A percentile compares a stretch with the other conserved stretches of the same genome.
phyloP scores from a whole-genome alignment of 2,113 vertebrate species.

The Xenopus borealis region DNA sequence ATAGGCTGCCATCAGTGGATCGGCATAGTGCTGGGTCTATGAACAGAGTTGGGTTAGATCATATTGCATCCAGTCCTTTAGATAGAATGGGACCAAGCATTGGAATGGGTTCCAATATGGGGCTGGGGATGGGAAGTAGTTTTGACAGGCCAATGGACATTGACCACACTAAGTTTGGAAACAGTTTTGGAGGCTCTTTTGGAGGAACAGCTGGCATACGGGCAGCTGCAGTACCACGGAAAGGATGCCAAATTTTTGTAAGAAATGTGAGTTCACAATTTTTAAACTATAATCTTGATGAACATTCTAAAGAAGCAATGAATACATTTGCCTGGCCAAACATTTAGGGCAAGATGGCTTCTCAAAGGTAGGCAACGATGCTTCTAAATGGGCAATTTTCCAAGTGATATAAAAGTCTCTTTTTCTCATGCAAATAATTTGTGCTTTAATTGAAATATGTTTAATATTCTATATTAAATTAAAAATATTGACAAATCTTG shows the following conservation, averaged over 20 bases:
- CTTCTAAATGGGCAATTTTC: too few species aligned
- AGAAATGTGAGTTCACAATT: constrained; percentile 81
- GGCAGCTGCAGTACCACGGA: constrained; percentile 68
- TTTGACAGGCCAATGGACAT: constrained; percentile 86
- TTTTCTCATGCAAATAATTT: too few species aligned
- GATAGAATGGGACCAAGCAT: constrained; percentile 86
- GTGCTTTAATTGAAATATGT: too few species aligned
- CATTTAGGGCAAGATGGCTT: too few species aligned
- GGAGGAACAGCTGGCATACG: constrained; percentile 72
- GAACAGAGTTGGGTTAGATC: constrained; percentile 84
- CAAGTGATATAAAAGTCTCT: too few species aligned
- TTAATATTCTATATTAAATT: too few species aligned
- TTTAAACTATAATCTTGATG: neutral
- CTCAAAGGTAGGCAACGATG: too few species aligned
- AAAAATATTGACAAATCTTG: too few species aligned
- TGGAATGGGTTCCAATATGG: constrained; percentile 81
- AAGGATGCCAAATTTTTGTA: constrained; percentile 97
- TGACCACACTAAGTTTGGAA: constrained; percentile 87
- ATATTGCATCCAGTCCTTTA: constrained; percentile 77
- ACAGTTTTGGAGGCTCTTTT: constrained; percentile 77
- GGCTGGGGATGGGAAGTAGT: constrained; percentile 77
- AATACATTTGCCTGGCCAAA: too few species aligned
- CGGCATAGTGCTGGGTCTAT: constrained; percentile 80
- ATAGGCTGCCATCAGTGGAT: constrained; percentile 84
- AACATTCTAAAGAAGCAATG: too few species aligned